Percentiles rank a stretch among this genome's conserved stretches.
phyloP scores from a whole-genome alignment of 2,888 invertebrate species.

The Melieria picta region DNA sequence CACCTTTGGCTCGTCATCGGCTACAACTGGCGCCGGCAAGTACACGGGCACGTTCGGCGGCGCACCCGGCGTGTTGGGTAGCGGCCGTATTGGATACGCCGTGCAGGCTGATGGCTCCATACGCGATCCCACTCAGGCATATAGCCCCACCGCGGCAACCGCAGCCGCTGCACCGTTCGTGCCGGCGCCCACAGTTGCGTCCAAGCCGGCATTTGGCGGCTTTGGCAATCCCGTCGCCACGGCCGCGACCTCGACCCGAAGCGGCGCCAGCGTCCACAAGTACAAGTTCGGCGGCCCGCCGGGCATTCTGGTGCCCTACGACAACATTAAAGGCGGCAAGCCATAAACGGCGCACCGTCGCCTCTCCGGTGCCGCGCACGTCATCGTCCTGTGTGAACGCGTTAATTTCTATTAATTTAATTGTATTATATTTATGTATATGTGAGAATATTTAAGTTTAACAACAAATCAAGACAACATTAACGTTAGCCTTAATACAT shows the following conservation, averaged over 20 bases:
- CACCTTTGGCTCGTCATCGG: slow-evolving; percentile 1
- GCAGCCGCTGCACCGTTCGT: slow-evolving; percentile 4
- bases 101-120: slow-evolving; percentile 47
- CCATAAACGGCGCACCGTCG: neutral
- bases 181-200: neutral
- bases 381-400: slow-evolving; percentile 8
- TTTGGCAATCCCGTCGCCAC: slow-evolving; percentile 37
- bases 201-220: slow-evolving; percentile 5
- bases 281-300: slow-evolving; percentile 64
- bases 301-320: slow-evolving; percentile 61
- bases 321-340: slow-evolving; percentile 52
- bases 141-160: slow-evolving; percentile 28
- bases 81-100: slow-evolving; percentile 47
- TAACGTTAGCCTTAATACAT: too few species aligned
- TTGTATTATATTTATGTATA: slow-evolving; percentile 38
- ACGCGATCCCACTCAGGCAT: slow-evolving; percentile 43
- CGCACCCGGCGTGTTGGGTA: slow-evolving; percentile 49
- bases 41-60: slow-evolving; percentile 63
- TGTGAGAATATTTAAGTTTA: slow-evolving; percentile 15
- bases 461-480: neutral
- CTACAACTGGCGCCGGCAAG: slow-evolving; percentile 42
- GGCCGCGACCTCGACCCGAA: slow-evolving; percentile 15
- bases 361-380: neutral
- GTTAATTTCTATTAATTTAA: slow-evolving; percentile 42
- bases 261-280: slow-evolving; percentile 34